Evolutionary conservation across 2,113 vertebrate genomes (phyloP).

Genomic region (Mesoclemmys tuberculata): DNA sequence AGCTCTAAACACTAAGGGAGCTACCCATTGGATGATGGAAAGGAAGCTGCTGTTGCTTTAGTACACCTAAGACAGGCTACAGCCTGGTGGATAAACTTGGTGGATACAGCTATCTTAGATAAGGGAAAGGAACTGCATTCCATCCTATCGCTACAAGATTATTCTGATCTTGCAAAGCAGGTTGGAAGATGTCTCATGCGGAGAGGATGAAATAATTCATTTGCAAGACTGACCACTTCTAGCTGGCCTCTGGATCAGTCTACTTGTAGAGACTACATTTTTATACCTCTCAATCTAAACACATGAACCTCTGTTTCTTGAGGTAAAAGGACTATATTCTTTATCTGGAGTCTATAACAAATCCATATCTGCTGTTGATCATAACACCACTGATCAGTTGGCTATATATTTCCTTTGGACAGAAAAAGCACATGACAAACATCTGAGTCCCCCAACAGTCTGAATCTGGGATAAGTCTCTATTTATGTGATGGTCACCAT

Average conservation of each 20-base stretch:
- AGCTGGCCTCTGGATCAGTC: not conserved
- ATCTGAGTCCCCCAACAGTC: not conserved
- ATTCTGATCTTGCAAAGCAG: not conserved
- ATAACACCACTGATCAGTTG: not conserved
- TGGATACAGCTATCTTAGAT: accelerated
- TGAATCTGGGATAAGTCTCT: not conserved
- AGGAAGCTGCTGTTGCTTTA: not conserved
- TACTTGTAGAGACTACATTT: not conserved
- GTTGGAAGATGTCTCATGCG: not conserved
- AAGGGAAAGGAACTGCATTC: not conserved
- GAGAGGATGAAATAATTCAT: not conserved
- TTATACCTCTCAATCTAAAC: not conserved
- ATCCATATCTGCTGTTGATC: not conserved
- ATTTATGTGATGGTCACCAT: not conserved
- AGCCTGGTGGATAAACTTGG: not conserved
- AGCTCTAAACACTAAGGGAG: not conserved
- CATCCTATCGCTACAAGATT: not conserved
- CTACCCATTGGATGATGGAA: not conserved
- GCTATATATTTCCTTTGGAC: not conserved
- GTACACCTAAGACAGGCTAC: accelerated
- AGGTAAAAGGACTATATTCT: not conserved
- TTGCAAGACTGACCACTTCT: not conserved
- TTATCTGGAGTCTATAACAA: not conserved
- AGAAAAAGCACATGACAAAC: not conserved
- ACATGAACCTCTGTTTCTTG: not conserved